Evolutionary conservation across 2,888 invertebrate genomes (phyloP), one percentile per base, ranked within the genome.

Genomic region (Drosophila prolongata): DNA sequence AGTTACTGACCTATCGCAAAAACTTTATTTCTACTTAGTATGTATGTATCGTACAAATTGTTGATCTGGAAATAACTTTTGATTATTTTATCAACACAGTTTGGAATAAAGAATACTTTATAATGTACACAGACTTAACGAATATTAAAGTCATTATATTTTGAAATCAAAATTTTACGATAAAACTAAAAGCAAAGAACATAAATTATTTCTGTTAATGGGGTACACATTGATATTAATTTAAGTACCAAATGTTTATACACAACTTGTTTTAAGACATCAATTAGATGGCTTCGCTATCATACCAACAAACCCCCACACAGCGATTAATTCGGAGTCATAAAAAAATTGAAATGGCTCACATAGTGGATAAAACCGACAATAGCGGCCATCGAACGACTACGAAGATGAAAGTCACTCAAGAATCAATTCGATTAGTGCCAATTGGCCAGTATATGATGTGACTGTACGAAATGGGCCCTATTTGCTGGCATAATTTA

Each of bases 401-500:
- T 38, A 9, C 37, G 13, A 24, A 38, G 70, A 38, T 27, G n/a
- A 34, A 46, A 44, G 46, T 24, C 70, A 19, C 24, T 56, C 55
- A 55, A 46, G 70, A 70, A 66, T 66, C 66, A 70, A 66, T 66
- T 66, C 71, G 66, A 70, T 66, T 70, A 66, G 65, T 40, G 70
- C 38, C 67, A 64, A 50, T 67, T 44, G 64, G 37, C 14, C 16
- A 30, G 55, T 34, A 44, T 44, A 65, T 9, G 70, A 47, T 56
- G 70, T 16, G 56, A 46, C 69, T 66, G 65, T 11, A 56, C 27
- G 46, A 8, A 66, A 69, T 56, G 65, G 57, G 11, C 40, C 34
- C 69, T 38, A 40, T 70, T 64, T 68, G 58, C 40, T 35, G 24
- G 55, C 46, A 81, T 85, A 81, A 85, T 78, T 79, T 79, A 68